Evolutionary conservation across 2,113 vertebrate species (phyloP), one percentile per base, ranked within the genome.

Genomic region (Boulengeromyrus knoepffleri): DNA sequence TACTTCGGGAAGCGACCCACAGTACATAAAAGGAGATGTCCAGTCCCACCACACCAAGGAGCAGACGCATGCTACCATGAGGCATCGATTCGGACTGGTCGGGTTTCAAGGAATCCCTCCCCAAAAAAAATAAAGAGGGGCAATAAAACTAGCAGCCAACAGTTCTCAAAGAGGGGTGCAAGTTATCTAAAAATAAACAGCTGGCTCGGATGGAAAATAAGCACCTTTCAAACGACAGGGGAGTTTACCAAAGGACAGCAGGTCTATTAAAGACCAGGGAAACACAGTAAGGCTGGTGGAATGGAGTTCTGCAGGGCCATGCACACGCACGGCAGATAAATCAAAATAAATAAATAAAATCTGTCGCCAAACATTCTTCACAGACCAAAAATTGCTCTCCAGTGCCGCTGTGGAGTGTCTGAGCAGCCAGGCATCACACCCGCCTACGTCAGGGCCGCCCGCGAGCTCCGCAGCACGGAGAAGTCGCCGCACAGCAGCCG

Each of bases 1-100:
- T 92, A 92, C 91, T 92, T 93, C 88, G n/a, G 92, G 91, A 91
- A 88, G 93, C 94, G 95, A 94, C 94, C 94, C 94, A 93, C 91
- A 94, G 95, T 92, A 95, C 93, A 93, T 85, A 90, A 90, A 87
- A 93, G 36, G 91, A 85, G 77, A 92, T 84, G 91, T 93, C 95
- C 93, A 95, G 95, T 92, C 19, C 94, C 91, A 0, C 84, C 62
- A 31, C 62, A 70, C n/a, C 62, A 66, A 62, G 85, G 89, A 93
- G 86, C 50, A 90, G 89, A 85, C 19, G 27, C 90, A 89, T 12
- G 85, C 91, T 91, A 88, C 86, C 92, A 13, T 84, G 92, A 86
- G 17, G 0, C 2, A 93, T 52, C 90, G 31, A 87, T 87, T 87
- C 50, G 27, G 85, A 53, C 85, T 87, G 85, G 27, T 87, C 6